A percentile compares a stretch with the other conserved stretches of the same genome.
Conservation (phyloP, 2,113 vertebrate genomes). For the Columba janthina region DNA sequence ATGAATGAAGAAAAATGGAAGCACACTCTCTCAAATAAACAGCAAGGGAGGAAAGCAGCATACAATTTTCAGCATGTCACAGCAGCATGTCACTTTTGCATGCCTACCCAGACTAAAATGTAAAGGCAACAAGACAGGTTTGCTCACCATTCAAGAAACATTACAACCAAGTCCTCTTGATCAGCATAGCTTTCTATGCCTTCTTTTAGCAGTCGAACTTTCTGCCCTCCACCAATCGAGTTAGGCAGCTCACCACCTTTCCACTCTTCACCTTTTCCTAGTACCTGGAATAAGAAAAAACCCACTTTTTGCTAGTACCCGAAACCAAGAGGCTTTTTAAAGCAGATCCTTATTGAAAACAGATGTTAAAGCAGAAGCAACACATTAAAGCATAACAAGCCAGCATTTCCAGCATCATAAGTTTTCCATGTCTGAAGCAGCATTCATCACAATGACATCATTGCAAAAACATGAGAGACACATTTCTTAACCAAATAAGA, state of each 20-base stretch:
- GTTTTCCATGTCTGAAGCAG: constrained; percentile 52
- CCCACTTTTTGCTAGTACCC: neutral
- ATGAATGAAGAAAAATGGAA: constrained; percentile 18
- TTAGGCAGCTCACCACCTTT: constrained; percentile 86
- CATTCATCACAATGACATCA: constrained; percentile 38
- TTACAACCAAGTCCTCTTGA: constrained; percentile 87
- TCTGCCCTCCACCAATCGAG: constrained; percentile 96
- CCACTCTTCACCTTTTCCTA: constrained; percentile 92
- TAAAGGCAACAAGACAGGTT: neutral
- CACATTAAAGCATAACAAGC: constrained; percentile 2
- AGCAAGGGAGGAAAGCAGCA: neutral
- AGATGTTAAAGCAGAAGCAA: constrained; percentile 36
- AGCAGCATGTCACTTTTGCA: neutral
- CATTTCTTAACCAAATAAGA: constrained; percentile 47
- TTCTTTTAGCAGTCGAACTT: constrained; percentile 92
- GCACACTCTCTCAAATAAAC: neutral
- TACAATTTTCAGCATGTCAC: neutral
- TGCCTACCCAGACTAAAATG: neutral
- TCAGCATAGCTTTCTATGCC: constrained; percentile 79
- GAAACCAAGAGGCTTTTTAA: neutral
- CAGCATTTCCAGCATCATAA: constrained; percentile 13
- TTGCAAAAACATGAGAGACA: constrained; percentile 41
- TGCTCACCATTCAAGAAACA: constrained; percentile 91
- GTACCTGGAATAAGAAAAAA: constrained; percentile 76
- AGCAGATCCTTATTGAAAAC: neutral